phyloP scores from a whole-genome alignment of 1,140 invertebrate genomes.

The Dryas iulia region DNA sequence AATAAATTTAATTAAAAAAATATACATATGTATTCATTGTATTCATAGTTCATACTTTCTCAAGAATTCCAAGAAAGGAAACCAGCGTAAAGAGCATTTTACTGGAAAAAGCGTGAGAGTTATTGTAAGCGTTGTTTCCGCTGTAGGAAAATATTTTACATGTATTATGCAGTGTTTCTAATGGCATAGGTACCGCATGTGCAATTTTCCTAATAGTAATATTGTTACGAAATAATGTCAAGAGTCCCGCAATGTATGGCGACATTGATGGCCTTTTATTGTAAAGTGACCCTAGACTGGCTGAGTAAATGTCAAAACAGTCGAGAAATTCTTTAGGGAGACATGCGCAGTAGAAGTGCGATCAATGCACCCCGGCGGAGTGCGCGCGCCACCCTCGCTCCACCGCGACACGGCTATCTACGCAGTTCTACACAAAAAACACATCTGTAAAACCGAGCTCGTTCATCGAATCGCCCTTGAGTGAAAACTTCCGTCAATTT shows the following conservation, averaged over 20 bases:
- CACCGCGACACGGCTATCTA: slow-evolving; percentile 54
- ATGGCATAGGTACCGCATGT: not conserved
- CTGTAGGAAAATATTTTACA: not conserved
- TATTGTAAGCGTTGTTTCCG: slow-evolving; percentile 24
- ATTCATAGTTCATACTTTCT: slow-evolving; percentile 18
- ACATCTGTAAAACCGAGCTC: slow-evolving; percentile 50
- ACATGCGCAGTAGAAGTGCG: slow-evolving; percentile 68
- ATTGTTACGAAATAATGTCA: slow-evolving; percentile 40
- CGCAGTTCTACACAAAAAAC: slow-evolving; percentile 73
- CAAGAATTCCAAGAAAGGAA: slow-evolving; percentile 28
- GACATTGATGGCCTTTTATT: slow-evolving; percentile 34
- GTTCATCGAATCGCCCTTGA: slow-evolving; percentile 59
- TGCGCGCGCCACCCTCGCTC: slow-evolving; percentile 71
- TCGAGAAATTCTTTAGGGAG: slow-evolving; percentile 49
- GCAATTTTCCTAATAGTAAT: slow-evolving; percentile 7
- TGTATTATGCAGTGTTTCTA: not conserved
- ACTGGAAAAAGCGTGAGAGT: slow-evolving; percentile 28
- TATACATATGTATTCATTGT: too few species aligned
- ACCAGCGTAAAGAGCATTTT: slow-evolving; percentile 20
- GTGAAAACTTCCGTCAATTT: slow-evolving; percentile 42
- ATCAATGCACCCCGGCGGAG: slow-evolving; percentile 68
- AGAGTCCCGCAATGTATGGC: slow-evolving; percentile 34
- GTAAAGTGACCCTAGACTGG: slow-evolving; percentile 39
- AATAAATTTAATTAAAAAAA: too few species aligned
- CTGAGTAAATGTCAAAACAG: slow-evolving; percentile 67